A percentile compares a stretch with the other conserved stretches of the same genome.
Conservation (phyloP, 1,140 invertebrate genomes). For the Leptoteleia sp. region DNA sequence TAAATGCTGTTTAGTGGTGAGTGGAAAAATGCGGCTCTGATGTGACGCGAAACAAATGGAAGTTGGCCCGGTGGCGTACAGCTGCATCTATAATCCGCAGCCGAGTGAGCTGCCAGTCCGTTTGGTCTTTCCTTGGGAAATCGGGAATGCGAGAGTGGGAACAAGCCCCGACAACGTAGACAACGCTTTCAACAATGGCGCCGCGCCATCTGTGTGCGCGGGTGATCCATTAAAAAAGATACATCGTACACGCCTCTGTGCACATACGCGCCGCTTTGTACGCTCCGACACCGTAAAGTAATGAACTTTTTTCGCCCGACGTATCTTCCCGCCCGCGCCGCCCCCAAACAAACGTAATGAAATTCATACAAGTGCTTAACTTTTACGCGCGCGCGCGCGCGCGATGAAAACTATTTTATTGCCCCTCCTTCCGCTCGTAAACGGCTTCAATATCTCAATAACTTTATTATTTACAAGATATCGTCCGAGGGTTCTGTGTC, state of each 20-base stretch:
- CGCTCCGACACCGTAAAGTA: slow-evolving; percentile 36
- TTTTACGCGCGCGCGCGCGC: slow-evolving; percentile 10
- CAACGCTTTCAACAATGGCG: slow-evolving; percentile 54
- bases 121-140: slow-evolving; percentile 45
- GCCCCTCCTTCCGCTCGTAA: slow-evolving; percentile 1
- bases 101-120: slow-evolving; percentile 41
- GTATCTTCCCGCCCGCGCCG: slow-evolving; percentile 18
- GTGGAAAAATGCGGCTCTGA: slow-evolving; percentile 44
- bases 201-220: slow-evolving; percentile 41
- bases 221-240: slow-evolving; percentile 62
- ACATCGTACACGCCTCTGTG: slow-evolving; percentile 21
- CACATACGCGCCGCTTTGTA: slow-evolving; percentile 16
- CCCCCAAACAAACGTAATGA: slow-evolving; percentile 37
- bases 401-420: slow-evolving; percentile 13
- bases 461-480: no score
- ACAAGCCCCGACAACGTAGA: slow-evolving; percentile 44
- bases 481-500: no score
- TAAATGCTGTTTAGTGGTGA: slow-evolving; percentile 9
- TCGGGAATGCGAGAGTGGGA: slow-evolving; percentile 39
- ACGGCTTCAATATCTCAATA: no score
- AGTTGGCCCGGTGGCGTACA: slow-evolving; percentile 48
- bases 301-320: slow-evolving; percentile 53
- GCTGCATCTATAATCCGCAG: slow-evolving; percentile 58
- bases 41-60: slow-evolving; percentile 61
- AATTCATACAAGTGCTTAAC: slow-evolving; percentile 40